phyloP scores from a whole-genome alignment of 2,797 vertebrate genomes.

The Hypotaenidia okinawae region DNA sequence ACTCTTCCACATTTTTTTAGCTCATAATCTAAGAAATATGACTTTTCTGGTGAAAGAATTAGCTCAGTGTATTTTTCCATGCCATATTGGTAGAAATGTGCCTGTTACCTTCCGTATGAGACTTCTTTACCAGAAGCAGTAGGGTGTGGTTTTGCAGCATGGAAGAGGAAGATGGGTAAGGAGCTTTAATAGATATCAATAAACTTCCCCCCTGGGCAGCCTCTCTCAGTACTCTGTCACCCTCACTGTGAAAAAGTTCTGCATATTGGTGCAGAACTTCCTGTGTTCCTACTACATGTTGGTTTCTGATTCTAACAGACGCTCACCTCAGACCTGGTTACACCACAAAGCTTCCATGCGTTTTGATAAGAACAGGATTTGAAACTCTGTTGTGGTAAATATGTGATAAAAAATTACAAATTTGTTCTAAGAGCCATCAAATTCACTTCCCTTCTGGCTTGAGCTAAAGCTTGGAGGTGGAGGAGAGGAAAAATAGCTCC shows the following conservation, averaged over 20 bases:
- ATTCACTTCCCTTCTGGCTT: neutral
- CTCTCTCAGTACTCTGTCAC: no score
- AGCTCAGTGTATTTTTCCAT: neutral
- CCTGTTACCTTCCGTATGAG: neutral
- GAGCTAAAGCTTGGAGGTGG: neutral
- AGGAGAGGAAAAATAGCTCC: neutral
- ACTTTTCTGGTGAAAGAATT: neutral
- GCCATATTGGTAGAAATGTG: neutral
- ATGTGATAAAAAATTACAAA: neutral
- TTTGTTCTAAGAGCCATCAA: neutral
- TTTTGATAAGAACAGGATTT: slow-evolving; percentile 1
- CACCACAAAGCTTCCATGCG: neutral
- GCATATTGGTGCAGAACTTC: no score
- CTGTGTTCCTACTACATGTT: neutral
- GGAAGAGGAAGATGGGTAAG: neutral
- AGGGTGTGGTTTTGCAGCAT: neutral
- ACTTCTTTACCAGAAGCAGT: neutral
- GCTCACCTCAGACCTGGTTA: neutral
- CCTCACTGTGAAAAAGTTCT: no score
- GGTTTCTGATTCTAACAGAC: neutral
- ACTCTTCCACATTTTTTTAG: neutral
- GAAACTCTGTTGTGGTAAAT: neutral
- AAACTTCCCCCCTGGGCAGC: neutral
- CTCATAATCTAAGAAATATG: neutral
- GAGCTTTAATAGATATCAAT: neutral